phyloP scores from a whole-genome alignment of 2,888 invertebrate species.

The Drosophila tripunctata region DNA sequence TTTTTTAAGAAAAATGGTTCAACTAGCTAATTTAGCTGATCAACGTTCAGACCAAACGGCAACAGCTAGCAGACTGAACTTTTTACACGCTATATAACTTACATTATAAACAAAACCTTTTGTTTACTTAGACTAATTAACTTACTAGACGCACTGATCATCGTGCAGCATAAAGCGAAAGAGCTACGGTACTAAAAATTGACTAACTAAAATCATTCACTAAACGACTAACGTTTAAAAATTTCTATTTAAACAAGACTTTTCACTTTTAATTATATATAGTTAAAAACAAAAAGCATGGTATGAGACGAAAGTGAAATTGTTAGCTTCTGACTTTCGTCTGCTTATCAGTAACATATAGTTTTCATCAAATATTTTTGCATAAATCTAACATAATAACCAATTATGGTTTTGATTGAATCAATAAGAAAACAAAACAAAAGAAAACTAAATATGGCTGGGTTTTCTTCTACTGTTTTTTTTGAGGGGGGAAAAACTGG shows the following conservation, averaged over 20 bases:
- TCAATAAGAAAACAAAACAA: neutral
- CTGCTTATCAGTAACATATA: conserved; percentile 4
- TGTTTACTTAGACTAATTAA: no score
- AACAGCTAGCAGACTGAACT: no score
- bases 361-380: neutral
- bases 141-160: neutral
- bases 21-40: no score
- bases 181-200: neutral
- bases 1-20: no score
- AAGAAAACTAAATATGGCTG: conserved; percentile 5
- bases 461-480: neutral
- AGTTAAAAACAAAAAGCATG: no score
- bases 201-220: no score
- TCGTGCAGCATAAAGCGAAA: neutral
- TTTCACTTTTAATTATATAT: no score
- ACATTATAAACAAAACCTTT: no score
- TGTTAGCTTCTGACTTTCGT: neutral
- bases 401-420: conserved; percentile 5
- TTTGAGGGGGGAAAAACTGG: conserved; percentile 22
- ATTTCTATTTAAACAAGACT: no score
- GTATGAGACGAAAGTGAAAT: conserved; percentile 1
- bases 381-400: neutral
- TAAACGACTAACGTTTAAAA: no score
- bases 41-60: no score
- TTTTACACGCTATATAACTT: no score